A percentile compares a stretch with the other conserved stretches of the same genome.
Conservation (phyloP, 2,113 vertebrate species). For the Epinephelus cyanopodus region DNA sequence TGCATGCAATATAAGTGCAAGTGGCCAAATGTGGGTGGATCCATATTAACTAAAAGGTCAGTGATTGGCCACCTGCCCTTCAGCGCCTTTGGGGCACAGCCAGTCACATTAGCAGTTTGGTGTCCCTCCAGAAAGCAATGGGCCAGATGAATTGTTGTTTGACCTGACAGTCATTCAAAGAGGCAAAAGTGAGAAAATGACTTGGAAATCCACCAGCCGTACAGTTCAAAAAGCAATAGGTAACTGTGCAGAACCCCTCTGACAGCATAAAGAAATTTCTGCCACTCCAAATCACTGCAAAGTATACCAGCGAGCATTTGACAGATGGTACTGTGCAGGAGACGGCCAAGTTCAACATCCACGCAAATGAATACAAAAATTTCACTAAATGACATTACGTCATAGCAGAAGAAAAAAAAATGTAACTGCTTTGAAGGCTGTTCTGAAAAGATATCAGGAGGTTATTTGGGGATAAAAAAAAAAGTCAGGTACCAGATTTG, state of each 20-base stretch:
- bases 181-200: slow-evolving; percentile 47
- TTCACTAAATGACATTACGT: slow-evolving; percentile 22
- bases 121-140: slow-evolving; percentile 61
- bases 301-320: background rate
- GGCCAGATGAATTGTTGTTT: slow-evolving; percentile 49
- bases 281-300: slow-evolving; percentile 31
- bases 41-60: slow-evolving; percentile 56
- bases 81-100: slow-evolving; percentile 44
- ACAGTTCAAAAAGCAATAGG: slow-evolving; percentile 25
- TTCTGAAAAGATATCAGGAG: background rate
- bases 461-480: background rate
- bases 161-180: slow-evolving; percentile 51
- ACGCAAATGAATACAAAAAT: slow-evolving; percentile 15
- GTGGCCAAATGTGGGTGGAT: slow-evolving; percentile 42
- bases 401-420: background rate
- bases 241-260: slow-evolving; percentile 26
- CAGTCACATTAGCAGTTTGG: slow-evolving; percentile 60
- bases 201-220: slow-evolving; percentile 43
- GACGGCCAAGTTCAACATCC: slow-evolving; percentile 38
- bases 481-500: background rate
- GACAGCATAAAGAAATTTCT: slow-evolving; percentile 30
- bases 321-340: slow-evolving; percentile 29
- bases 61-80: slow-evolving; percentile 58
- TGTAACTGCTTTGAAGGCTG: background rate
- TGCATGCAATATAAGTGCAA: slow-evolving; percentile 18